Base-by-base conservation (phyloP, 2,888 invertebrate species). In the Megaustenia siamemsis region DNA sequence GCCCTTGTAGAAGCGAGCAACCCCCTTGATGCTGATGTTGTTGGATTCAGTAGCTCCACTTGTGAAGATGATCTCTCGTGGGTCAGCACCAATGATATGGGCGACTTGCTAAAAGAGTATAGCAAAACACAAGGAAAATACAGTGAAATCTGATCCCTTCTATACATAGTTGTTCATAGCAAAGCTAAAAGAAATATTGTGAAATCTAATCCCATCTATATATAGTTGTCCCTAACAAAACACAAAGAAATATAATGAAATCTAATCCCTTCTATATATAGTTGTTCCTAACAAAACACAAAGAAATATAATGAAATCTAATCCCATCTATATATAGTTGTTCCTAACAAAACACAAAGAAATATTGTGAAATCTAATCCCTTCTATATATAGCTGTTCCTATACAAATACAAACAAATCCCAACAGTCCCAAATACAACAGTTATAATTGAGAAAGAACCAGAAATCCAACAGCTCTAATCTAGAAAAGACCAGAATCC, bases 31-130 rank as follows among this genome's bases (percentile, higher is more conserved):
- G 6, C 99, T 96, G 89, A 99, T 97, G 93, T 99, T 99, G 94
- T 99, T 99, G 21, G 98, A 98, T 94, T 99, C 99, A 15, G 99
- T 99, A 6, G 99, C 99, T 85, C 99, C 99, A 45, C 99, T 99
- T 15, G 99, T 99, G 93, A 99, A 99, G 87, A 99, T 96, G 84
- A 99, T 97, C 95, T 99, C 99, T 93, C 97, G 97, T 28, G 98
- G 96, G 94, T 99, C 98, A 21, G 99, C 99, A 84, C 96, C 96
- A 92, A 99, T 98, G 77, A 99, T 94, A 88, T 95, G 95, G 15
- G 99, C 98, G 45, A 99, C 95, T 96, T 98, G 97, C 96, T 96
- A 90, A 43, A 90, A 89, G 8, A n/a, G n/a, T 43, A 43, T 24
- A 1, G 2, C 2, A 69, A 21, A 63, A 2, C 3, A 60, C 12